phyloP scores from a whole-genome alignment of 2,888 invertebrate genomes.

The Mythimna loreyi region DNA sequence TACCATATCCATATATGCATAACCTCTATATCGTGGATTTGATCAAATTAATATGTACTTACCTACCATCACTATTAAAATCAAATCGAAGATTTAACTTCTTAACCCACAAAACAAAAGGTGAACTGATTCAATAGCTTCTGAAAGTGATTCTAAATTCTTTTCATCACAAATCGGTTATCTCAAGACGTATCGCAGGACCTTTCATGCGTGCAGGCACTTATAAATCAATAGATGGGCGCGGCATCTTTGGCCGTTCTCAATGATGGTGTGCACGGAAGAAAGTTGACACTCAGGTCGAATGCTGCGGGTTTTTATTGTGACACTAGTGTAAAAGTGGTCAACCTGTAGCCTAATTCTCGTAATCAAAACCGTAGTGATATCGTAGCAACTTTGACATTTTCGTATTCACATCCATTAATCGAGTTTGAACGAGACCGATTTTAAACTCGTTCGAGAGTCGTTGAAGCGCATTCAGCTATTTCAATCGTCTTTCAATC shows the following conservation, averaged over 20 bases:
- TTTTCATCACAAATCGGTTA: constrained; percentile 40
- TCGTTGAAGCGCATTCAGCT: too few relatives aligned
- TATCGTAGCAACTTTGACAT: too few relatives aligned
- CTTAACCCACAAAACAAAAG: background rate
- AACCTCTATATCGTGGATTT: too few relatives aligned
- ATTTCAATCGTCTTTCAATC: too few relatives aligned
- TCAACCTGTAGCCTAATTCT: too few relatives aligned
- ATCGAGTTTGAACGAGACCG: too few relatives aligned
- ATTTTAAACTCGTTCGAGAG: too few relatives aligned
- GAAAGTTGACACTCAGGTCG: constrained; percentile 76
- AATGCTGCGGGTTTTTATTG: constrained; percentile 59
- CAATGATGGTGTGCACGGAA: constrained; percentile 79
- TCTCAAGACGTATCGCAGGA: constrained; percentile 73
- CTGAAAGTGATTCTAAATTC: background rate
- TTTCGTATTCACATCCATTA: too few relatives aligned
- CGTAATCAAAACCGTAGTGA: too few relatives aligned
- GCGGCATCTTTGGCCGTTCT: constrained; percentile 80
- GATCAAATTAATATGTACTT: background rate
- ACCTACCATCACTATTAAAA: background rate
- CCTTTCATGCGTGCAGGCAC: constrained; percentile 58
- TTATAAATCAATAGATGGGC: constrained; percentile 87
- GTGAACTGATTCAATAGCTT: background rate
- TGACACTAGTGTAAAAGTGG: constrained; percentile 54
- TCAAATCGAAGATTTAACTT: too few relatives aligned
- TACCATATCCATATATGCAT: too few relatives aligned